phyloP scores from a whole-genome alignment of 2,113 vertebrate genomes.

The Campylomormyrus tamandua region DNA sequence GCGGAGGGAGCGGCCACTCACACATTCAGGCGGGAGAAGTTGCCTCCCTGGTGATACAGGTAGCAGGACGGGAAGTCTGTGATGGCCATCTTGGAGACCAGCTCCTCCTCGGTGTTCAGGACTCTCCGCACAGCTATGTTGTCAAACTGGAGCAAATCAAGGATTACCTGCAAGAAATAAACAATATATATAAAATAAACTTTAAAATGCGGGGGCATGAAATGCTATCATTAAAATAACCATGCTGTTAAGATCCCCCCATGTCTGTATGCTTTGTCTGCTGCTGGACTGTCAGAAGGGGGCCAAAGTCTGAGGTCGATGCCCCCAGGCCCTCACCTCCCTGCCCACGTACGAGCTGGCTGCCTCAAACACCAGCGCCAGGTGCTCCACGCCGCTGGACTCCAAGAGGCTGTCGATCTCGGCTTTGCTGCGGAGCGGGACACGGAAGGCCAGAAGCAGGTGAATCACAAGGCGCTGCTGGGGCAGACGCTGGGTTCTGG shows the following conservation, averaged over 20 bases:
- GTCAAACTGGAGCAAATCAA: conserved; percentile 81
- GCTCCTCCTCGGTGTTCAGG: conserved; percentile 56
- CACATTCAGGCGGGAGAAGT: conserved; percentile 63
- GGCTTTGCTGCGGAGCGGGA: conserved; percentile 52
- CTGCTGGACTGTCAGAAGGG: not conserved
- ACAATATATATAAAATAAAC: not conserved
- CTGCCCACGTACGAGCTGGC: conserved; percentile 70
- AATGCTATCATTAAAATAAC: not conserved
- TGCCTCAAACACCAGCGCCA: conserved; percentile 81
- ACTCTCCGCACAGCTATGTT: conserved; percentile 76
- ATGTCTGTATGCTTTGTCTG: not conserved
- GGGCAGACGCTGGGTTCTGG: not conserved
- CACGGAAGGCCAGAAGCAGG: not conserved
- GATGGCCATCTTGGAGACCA: conserved; percentile 65
- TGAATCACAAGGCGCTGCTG: not conserved
- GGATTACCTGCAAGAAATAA: conserved; percentile 62
- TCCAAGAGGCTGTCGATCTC: conserved; percentile 75
- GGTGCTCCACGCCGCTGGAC: conserved; percentile 60
- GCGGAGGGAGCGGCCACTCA: conserved; percentile 54
- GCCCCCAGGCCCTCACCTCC: conserved; percentile 65
- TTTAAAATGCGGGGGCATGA: not conserved
- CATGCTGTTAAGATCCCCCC: not conserved
- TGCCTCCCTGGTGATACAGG: conserved; percentile 66
- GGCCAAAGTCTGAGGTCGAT: not conserved
- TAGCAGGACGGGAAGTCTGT: conserved; percentile 77